Percentiles rank a stretch among this genome's conserved stretches.
Evolutionary conservation across 2,113 vertebrate species (phyloP).

Genomic region (Dissostichus mawsoni): DNA sequence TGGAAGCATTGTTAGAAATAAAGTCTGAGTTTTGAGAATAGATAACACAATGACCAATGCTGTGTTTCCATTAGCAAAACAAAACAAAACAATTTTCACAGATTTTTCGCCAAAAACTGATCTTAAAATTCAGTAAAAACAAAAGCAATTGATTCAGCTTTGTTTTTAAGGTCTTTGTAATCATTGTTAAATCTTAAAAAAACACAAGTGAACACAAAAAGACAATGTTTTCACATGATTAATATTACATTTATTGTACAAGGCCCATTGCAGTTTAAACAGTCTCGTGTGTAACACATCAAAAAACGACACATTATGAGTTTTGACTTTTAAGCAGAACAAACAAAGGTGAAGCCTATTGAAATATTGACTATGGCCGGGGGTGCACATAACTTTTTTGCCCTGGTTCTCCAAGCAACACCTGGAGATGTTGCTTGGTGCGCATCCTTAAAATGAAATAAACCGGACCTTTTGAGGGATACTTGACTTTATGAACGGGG

Average conservation of each 20-base stretch:
- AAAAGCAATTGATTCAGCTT: background rate
- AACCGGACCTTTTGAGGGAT: too few relatives aligned
- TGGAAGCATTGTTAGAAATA: background rate
- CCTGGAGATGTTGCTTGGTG: too few relatives aligned
- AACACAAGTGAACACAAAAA: background rate
- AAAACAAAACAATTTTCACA: too few relatives aligned
- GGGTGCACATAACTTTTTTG: too few relatives aligned
- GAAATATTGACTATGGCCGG: background rate
- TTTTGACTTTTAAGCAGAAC: background rate
- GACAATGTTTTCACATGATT: background rate
- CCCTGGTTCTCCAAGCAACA: too few relatives aligned
- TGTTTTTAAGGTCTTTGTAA: background rate
- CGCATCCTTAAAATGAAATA: too few relatives aligned
- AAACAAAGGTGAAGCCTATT: background rate
- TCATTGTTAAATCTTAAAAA: background rate
- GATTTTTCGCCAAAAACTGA: background rate
- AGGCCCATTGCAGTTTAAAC: background rate
- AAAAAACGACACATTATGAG: background rate
- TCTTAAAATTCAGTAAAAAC: background rate
- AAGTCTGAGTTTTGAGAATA: background rate
- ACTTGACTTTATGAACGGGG: too few relatives aligned
- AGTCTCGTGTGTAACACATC: background rate
- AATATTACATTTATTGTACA: background rate
- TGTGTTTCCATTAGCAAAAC: background rate
- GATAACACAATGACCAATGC: background rate